Conservation (phyloP, 2,113 vertebrate genomes). For the Gymnogyps californianus region DNA sequence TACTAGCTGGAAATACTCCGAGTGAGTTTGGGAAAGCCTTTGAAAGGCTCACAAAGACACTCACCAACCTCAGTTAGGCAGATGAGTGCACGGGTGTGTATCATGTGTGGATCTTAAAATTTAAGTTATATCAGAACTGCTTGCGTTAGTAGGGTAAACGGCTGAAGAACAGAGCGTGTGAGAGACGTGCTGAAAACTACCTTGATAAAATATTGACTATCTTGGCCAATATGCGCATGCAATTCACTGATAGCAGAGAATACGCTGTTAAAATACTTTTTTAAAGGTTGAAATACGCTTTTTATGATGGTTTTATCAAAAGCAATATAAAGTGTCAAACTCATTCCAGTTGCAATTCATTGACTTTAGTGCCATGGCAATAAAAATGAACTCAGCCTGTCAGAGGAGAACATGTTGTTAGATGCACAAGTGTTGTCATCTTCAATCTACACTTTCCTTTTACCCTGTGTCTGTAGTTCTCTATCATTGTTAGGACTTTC, state of each 20-base stretch:
- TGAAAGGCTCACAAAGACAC: neutral
- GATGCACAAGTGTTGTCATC: slow-evolving; percentile 45
- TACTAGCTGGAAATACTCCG: neutral
- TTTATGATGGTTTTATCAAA: slow-evolving; percentile 42
- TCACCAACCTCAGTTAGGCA: neutral
- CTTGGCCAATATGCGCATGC: neutral
- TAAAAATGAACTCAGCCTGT: slow-evolving; percentile 37
- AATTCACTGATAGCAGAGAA: neutral
- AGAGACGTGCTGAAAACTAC: neutral
- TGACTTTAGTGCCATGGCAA: slow-evolving; percentile 13
- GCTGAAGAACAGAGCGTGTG: neutral
- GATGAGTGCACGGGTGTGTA: neutral
- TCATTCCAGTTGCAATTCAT: slow-evolving; percentile 50
- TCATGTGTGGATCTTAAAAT: neutral
- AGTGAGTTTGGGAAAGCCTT: neutral
- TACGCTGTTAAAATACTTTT: neutral
- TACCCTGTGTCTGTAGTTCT: neutral
- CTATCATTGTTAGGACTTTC: slow-evolving; percentile 40
- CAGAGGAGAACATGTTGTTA: slow-evolving; percentile 11
- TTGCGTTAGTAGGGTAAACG: neutral
- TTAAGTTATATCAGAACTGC: neutral
- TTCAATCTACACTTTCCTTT: slow-evolving; percentile 56
- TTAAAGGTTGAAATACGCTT: neutral
- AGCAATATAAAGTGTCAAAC: slow-evolving; percentile 39
- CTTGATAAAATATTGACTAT: neutral